A percentile compares a stretch with the other conserved stretches of the same genome.
Evolutionary conservation across 2,888 invertebrate species (phyloP).

Genomic region (Megaustenia siamemsis): DNA sequence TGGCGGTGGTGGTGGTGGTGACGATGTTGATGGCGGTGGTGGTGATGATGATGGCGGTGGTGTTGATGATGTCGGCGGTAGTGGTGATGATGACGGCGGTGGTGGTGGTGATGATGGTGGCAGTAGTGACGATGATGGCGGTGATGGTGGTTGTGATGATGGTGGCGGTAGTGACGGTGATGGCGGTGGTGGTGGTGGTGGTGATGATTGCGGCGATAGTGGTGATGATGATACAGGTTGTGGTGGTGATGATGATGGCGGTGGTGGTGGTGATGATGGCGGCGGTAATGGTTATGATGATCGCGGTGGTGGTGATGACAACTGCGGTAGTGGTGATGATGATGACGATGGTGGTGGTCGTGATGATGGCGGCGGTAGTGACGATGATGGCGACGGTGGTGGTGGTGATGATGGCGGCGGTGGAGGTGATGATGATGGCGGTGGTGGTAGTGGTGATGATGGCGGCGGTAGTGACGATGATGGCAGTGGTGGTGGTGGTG

Average conservation of each 20-base stretch:
- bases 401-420: not conserved
- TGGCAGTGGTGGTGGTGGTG: not conserved
- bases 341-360: not conserved
- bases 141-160: no score
- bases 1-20: not conserved
- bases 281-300: not conserved
- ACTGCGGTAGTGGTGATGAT: not conserved
- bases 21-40: no score
- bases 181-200: not conserved
- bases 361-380: not conserved
- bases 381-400: not conserved
- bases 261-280: not conserved
- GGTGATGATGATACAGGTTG: no score
- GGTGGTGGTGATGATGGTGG: constrained; percentile 28
- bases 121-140: constrained; percentile 1
- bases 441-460: constrained; percentile 11
- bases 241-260: not conserved
- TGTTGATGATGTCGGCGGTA: no score
- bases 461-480: not conserved
- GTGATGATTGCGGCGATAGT: no score
- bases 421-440: not conserved
- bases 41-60: not conserved
- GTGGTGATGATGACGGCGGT: constrained; percentile 5
- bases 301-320: not conserved
- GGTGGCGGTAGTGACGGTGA: no score